Percentiles rank a stretch among this genome's conserved stretches.
These are phyloP conservation scores for Crenichthys baileyi DNA, from an alignment of 2,797 vertebrate genomes.

Conservation along the genomic window DNA sequence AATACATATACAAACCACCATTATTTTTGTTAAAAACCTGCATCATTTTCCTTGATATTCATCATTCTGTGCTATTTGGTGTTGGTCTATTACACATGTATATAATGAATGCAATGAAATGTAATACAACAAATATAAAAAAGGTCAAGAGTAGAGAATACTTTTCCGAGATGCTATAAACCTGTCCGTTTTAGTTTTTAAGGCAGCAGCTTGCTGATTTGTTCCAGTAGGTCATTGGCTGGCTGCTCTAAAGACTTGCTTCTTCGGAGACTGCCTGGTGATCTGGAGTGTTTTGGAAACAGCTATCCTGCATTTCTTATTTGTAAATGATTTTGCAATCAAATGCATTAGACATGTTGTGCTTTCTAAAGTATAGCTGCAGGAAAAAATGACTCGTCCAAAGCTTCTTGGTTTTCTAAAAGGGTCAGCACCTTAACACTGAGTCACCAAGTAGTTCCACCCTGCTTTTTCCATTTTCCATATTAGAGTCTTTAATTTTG, in stretches of 20 bases:
- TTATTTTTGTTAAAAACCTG: not conserved
- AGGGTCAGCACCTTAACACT: conserved; percentile 33
- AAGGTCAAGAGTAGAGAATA: not conserved
- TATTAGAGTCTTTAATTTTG: conserved; percentile 55
- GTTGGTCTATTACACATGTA: not conserved
- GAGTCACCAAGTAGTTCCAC: conserved; percentile 51
- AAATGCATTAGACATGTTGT: conserved; percentile 13
- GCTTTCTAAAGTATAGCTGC: not conserved
- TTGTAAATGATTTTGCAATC: conserved; percentile 9
- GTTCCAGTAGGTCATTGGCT: conserved; percentile 54
- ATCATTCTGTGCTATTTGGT: not conserved
- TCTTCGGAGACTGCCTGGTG: not conserved
- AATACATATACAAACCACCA: not conserved
- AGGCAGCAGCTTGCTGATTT: conserved; percentile 42
- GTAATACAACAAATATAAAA: not conserved
- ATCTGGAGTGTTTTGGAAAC: conserved; percentile 27
- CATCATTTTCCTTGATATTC: not conserved
- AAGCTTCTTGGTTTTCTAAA: conserved; percentile 22
- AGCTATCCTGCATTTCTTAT: conserved; percentile 19
- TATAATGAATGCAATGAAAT: not conserved
- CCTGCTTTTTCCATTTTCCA: conserved; percentile 50
- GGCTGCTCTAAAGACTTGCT: conserved; percentile 18
- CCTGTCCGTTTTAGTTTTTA: conserved; percentile 29
- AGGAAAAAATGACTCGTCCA: conserved; percentile 22
- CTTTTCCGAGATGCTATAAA: not conserved